phyloP scores from a whole-genome alignment of 2,113 vertebrate species.

The Turnix velox region DNA sequence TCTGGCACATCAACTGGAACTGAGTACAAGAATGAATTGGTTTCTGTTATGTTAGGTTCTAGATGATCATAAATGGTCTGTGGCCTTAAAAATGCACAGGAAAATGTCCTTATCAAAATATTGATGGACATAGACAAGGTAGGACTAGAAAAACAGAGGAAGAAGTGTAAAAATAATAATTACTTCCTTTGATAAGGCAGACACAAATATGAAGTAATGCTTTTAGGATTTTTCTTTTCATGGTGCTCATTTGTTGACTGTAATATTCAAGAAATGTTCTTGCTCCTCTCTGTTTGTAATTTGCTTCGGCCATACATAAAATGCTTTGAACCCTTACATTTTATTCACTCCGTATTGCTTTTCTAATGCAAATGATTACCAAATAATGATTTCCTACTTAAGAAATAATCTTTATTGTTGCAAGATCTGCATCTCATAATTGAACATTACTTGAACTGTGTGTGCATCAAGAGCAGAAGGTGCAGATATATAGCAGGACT shows the following conservation, averaged over 20 bases:
- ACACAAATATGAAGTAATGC: not conserved
- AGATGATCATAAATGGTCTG: not conserved
- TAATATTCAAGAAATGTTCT: not conserved
- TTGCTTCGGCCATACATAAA: not conserved
- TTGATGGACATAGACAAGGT: not conserved
- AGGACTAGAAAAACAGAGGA: not conserved
- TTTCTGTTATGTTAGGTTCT: not conserved
- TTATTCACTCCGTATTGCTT: not conserved
- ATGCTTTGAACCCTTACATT: not conserved
- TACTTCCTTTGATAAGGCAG: not conserved
- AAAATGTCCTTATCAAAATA: not conserved
- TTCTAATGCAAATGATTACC: slow-evolving; percentile 53
- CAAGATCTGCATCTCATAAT: not conserved
- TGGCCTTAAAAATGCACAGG: not conserved
- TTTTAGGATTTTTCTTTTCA: not conserved
- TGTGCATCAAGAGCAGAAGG: not conserved
- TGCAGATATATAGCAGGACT: not conserved
- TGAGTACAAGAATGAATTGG: not conserved
- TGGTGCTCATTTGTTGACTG: not conserved
- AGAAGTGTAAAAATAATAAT: not conserved
- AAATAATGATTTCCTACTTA: slow-evolving; percentile 45
- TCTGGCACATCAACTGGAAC: not conserved
- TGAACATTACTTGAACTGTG: not conserved
- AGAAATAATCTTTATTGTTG: not conserved
- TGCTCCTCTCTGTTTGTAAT: not conserved